Evolutionary conservation across 2,113 vertebrate species (phyloP).

Genomic region (Cyanoliseus patagonus): DNA sequence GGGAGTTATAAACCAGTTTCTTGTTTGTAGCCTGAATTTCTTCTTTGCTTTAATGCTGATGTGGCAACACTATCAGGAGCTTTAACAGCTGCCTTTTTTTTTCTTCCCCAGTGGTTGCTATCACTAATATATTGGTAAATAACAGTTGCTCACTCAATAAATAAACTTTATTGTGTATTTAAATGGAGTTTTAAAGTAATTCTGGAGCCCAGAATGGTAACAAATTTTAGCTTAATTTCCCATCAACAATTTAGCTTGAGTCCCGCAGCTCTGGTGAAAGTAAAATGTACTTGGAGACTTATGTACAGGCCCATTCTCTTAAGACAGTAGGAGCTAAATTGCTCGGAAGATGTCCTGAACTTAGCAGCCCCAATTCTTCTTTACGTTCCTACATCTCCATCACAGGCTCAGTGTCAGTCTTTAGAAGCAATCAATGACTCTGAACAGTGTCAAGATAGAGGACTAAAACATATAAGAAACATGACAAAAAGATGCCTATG

Average conservation of each 20-base stretch:
- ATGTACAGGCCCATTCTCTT: neutral
- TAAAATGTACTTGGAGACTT: neutral
- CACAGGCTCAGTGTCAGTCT: neutral
- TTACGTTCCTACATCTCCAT: neutral
- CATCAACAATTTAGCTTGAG: neutral
- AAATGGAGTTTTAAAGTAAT: conserved; percentile 26
- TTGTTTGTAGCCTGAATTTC: neutral
- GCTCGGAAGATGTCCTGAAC: neutral
- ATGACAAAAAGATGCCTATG: neutral
- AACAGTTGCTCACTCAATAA: neutral
- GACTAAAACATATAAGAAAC: neutral
- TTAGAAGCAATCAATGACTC: neutral
- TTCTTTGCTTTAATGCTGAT: conserved; percentile 35
- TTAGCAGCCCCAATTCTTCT: neutral
- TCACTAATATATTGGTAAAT: conserved; percentile 2
- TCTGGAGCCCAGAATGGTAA: neutral
- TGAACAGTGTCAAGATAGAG: neutral
- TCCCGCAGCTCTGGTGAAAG: neutral
- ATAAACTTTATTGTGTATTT: conserved; percentile 25
- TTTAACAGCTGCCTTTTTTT: neutral
- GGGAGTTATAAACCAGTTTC: conserved; percentile 30
- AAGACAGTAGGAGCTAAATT: neutral
- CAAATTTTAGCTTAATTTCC: conserved; percentile 22
- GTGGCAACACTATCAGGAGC: neutral
- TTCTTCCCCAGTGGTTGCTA: neutral